Base-by-base conservation (phyloP, 2,797 vertebrate species). In the Thalassophryne amazonica region DNA sequence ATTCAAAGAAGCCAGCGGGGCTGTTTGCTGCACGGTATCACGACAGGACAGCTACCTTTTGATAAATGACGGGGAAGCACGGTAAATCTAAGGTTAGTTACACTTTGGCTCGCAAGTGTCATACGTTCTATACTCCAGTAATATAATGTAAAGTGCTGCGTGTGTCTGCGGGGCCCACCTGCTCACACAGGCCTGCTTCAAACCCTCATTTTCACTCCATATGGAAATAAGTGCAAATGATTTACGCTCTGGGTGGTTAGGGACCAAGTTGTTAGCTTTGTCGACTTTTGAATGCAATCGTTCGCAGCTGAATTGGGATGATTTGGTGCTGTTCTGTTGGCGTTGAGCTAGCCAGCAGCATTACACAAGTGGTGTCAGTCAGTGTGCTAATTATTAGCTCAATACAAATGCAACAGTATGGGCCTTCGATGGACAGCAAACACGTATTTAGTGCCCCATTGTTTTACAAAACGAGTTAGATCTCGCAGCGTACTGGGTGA, bases 111-210 rank as follows among this genome's bases (percentile, higher is more conserved):
- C 33, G 1, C 22, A 3, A 30, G 38, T 84, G 72, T 60, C 69
- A 52, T 13, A 14, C 55, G 42, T 42, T 35, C 48, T 60, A 66
- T 45, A 14, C 20, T 12, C 8, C 5, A 20, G 38, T 28, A 57
- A 73, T 64, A 66, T 63, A 71, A 39, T 41, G 34, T 16, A 2
- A 40, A 69, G 80, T 80, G 84, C 20, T 86, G 80, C 85, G 85
- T 72, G 85, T 83, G 78, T 78, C 27, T 72, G 78, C 63, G 66
- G 69, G 88, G 86, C 88, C 88, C 88, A 86, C 76, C 82, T 85
- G 84, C 78, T 79, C 73, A 22, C 39, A 65, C 52, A 60, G 91
- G 90, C 89, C 90, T 74, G 51, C 66, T 28, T 35, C 45, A 15
- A 54, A 55, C 69, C 55, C 69, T 64, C 32, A 42, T 61, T 72